These are phyloP conservation scores for Tyrannus savana DNA, from an alignment of 2,113 vertebrate species.

Conservation along the genomic window DNA sequence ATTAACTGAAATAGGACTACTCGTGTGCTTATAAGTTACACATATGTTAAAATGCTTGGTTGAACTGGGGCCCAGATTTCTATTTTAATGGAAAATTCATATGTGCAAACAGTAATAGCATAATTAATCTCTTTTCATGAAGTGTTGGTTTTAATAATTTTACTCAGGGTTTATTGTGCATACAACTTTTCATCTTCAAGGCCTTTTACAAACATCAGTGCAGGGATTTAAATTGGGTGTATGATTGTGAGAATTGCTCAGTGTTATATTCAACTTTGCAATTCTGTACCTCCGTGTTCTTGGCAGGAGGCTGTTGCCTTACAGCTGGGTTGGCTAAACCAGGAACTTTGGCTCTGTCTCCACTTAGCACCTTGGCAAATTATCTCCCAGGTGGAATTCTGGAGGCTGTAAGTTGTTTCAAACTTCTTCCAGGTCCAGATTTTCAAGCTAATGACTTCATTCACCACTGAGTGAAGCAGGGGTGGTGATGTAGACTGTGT, in stretches of 20 bases:
- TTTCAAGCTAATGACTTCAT: constrained; percentile 56
- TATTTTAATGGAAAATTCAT: constrained; percentile 51
- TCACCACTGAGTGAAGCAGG: constrained; percentile 17
- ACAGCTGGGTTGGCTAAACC: constrained; percentile 47
- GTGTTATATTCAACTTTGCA: constrained; percentile 24
- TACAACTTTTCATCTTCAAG: constrained; percentile 37
- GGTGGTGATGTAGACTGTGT: not conserved
- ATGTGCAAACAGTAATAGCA: constrained; percentile 45
- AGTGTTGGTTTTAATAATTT: constrained; percentile 59
- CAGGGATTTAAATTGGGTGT: not conserved
- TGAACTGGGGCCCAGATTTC: constrained; percentile 27
- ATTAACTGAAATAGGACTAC: not conserved
- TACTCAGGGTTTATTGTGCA: not conserved
- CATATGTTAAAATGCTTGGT: constrained; percentile 39
- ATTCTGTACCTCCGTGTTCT: not conserved
- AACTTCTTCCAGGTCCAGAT: constrained; percentile 32
- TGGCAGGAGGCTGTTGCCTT: constrained; percentile 38
- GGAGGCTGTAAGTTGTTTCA: constrained; percentile 34
- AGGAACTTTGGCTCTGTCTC: constrained; percentile 47
- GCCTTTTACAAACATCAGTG: constrained; percentile 12
- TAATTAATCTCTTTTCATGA: constrained; percentile 58
- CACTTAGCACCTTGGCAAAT: constrained; percentile 55
- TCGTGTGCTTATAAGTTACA: not conserved
- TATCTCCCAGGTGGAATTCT: constrained; percentile 57
- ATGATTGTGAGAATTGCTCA: not conserved